A percentile compares a stretch with the other conserved stretches of the same genome.
These are phyloP conservation scores for Prietella phreatophila DNA, from an alignment of 2,113 vertebrate species.

Conservation along the genomic window DNA sequence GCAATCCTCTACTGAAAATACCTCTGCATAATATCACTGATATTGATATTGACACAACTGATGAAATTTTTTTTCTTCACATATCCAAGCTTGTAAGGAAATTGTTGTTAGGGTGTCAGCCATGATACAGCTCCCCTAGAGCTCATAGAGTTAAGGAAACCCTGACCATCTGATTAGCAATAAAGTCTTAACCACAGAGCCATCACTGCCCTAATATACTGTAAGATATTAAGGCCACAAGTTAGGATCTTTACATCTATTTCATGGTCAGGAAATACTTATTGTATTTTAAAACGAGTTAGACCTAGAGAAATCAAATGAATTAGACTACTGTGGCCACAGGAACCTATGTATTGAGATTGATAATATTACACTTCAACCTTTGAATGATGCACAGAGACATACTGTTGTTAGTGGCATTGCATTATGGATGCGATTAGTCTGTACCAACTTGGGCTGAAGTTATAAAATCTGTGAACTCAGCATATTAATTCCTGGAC, in stretches of 20 bases:
- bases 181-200: not conserved
- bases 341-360: not conserved
- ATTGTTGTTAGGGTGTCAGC: not conserved
- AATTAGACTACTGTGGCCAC: not conserved
- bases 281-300: not conserved
- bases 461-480: not conserved
- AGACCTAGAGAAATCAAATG: not conserved
- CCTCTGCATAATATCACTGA: not conserved
- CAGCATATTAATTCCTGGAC: not conserved
- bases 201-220: not conserved
- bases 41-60: not conserved
- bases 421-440: not conserved
- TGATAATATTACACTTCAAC: not conserved
- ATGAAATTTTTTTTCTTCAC: not conserved
- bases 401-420: not conserved
- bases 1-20: not conserved
- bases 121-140: not conserved
- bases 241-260: not conserved
- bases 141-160: not conserved
- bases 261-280: not conserved
- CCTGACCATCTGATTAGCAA: not conserved
- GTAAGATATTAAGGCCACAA: not conserved
- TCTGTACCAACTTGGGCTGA: not conserved
- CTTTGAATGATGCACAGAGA: not conserved
- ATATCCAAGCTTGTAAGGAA: not conserved